These are phyloP conservation scores for Xiphorhynchus elegans DNA, from an alignment of 2,113 vertebrate species.

Conservation along the genomic window DNA sequence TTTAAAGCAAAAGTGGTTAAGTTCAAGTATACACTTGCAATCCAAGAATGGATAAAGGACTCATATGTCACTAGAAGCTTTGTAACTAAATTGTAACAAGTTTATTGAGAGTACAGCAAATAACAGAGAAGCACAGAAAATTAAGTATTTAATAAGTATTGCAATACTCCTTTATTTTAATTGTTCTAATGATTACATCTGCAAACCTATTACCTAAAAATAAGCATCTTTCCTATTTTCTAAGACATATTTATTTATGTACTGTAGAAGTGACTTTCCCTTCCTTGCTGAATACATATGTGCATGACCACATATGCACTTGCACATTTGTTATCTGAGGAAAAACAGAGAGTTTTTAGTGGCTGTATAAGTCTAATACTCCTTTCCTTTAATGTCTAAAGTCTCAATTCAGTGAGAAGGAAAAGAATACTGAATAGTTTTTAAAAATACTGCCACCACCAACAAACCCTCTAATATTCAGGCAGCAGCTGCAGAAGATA, in stretches of 20 bases:
- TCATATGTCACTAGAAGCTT: neutral
- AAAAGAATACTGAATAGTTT: neutral
- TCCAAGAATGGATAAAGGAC: neutral
- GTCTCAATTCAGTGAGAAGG: conserved; percentile 11
- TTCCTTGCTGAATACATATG: rapidly evolving
- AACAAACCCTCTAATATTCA: conserved; percentile 6
- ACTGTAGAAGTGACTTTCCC: rapidly evolving
- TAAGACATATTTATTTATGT: neutral
- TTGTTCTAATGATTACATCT: neutral
- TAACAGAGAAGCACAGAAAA: neutral
- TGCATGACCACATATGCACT: neutral
- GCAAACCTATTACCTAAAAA: neutral
- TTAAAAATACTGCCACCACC: neutral
- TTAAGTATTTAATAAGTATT: neutral
- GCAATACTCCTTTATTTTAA: neutral
- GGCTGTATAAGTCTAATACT: neutral
- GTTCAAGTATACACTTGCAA: neutral
- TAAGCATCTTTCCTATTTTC: neutral
- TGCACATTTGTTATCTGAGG: neutral
- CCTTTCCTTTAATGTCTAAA: conserved; percentile 6
- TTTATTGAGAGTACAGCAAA: neutral
- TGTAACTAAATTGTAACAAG: neutral
- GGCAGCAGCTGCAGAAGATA: conserved; percentile 62
- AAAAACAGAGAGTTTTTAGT: neutral
- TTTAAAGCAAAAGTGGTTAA: neutral